Evolutionary conservation across 2,888 invertebrate species (phyloP).

Genomic region (Apoderus coryli): DNA sequence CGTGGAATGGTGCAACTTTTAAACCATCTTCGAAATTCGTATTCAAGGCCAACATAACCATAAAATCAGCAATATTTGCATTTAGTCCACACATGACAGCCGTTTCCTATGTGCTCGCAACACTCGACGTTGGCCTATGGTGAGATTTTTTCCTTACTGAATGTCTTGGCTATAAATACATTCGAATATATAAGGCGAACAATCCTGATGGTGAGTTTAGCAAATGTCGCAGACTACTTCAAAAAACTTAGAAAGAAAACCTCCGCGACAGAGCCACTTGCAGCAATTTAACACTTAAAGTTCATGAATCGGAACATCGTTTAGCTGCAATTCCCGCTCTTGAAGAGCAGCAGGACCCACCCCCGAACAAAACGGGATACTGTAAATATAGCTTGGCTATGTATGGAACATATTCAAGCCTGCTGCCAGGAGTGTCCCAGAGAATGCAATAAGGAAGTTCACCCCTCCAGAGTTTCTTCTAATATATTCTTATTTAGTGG

Average conservation of each 20-base stretch:
- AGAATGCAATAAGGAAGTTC: not conserved
- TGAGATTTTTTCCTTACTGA: slow-evolving; percentile 1
- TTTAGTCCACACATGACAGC: too few relatives aligned
- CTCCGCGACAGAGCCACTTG: not conserved
- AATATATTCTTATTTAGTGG: too few relatives aligned
- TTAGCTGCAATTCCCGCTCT: slow-evolving; percentile 5
- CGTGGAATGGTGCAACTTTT: too few relatives aligned
- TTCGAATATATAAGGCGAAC: not conserved
- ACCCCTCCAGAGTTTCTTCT: not conserved
- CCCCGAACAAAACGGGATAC: slow-evolving; percentile 5
- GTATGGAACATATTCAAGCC: slow-evolving; percentile 6
- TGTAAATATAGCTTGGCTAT: slow-evolving; percentile 8
- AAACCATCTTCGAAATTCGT: too few relatives aligned
- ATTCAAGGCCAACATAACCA: too few relatives aligned
- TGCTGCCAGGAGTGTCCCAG: slow-evolving; percentile 1
- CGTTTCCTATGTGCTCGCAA: slow-evolving; percentile 6
- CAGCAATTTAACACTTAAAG: not conserved
- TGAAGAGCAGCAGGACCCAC: slow-evolving; percentile 6
- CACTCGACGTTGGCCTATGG: slow-evolving; percentile 7
- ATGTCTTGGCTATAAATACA: not conserved
- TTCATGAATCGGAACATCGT: slow-evolving; percentile 3
- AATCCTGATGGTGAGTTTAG: not conserved
- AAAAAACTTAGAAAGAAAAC: slow-evolving; percentile 1
- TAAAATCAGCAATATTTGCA: too few relatives aligned
- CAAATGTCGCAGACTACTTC: not conserved